These are phyloP conservation scores for Triplophysa bombifrons DNA, from an alignment of 2,797 vertebrate species.

Conservation along the genomic window DNA sequence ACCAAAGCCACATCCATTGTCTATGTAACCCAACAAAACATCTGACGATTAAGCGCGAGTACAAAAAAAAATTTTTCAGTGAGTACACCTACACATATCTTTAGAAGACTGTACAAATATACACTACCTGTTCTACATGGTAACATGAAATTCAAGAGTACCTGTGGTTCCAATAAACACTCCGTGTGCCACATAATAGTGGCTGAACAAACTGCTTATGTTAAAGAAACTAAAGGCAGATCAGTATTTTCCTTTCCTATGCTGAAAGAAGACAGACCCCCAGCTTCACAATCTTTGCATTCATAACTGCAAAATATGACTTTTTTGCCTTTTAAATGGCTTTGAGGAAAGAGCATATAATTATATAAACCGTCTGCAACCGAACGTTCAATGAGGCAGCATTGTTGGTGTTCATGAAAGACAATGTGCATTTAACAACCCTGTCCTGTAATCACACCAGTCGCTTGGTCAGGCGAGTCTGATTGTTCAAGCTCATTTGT, in stretches of 20 bases:
- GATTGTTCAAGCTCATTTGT: constrained; percentile 87
- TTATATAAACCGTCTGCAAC: constrained; percentile 36
- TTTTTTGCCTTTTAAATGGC: constrained; percentile 68
- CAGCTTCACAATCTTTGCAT: constrained; percentile 34
- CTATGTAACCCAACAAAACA: constrained; percentile 90
- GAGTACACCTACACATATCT: constrained; percentile 88
- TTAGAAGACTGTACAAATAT: constrained; percentile 99
- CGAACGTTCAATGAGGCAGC: constrained; percentile 68
- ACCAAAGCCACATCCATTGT: constrained; percentile 92
- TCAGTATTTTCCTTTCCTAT: constrained; percentile 63
- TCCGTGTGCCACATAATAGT: constrained; percentile 62
- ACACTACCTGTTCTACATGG: constrained; percentile 90
- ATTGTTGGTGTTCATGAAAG: constrained; percentile 65
- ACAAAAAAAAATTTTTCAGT: constrained; percentile 81
- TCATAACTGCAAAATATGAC: constrained; percentile 19
- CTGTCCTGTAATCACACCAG: constrained; percentile 77
- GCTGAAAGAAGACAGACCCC: constrained; percentile 56
- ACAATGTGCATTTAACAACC: constrained; percentile 50
- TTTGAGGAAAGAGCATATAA: constrained; percentile 60
- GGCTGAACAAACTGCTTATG: constrained; percentile 65
- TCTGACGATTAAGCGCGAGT: constrained; percentile 91
- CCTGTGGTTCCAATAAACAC: constrained; percentile 66
- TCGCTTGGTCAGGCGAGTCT: constrained; percentile 84
- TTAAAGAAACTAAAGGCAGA: constrained; percentile 59
- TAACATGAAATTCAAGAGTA: constrained; percentile 83